phyloP scores from a whole-genome alignment of 2,797 vertebrate genomes.

The Pipistrellus pipistrellus region DNA sequence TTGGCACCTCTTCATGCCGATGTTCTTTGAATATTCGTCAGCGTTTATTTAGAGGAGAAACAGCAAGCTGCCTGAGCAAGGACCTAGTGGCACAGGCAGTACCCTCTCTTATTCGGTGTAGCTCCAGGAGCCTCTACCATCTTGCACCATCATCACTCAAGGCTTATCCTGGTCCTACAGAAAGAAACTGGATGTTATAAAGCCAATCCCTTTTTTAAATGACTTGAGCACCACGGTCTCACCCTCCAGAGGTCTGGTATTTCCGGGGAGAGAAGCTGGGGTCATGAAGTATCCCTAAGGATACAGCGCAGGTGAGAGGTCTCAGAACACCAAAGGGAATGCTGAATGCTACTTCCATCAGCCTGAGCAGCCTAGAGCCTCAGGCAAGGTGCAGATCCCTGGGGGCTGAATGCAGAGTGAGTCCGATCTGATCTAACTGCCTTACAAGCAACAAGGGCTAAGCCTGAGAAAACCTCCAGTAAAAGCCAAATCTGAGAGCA shows the following conservation, averaged over 20 bases:
- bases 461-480: neutral
- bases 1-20: neutral
- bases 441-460: neutral
- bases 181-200: neutral
- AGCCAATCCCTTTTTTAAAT: neutral
- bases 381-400: neutral
- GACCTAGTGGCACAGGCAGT: neutral
- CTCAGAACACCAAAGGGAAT: neutral
- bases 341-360: neutral
- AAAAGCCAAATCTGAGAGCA: neutral
- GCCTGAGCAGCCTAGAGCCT: neutral
- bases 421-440: neutral
- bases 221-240: neutral
- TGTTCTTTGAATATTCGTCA: neutral
- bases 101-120: neutral
- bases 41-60: neutral
- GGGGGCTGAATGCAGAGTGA: neutral
- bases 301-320: neutral
- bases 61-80: neutral
- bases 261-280: constrained; percentile 1
- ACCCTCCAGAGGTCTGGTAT: neutral
- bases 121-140: neutral
- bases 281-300: neutral
- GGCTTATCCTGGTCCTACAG: neutral
- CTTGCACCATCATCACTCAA: neutral